These are phyloP conservation scores for Halyomorpha halys DNA, from an alignment of 1,140 invertebrate genomes.

Conservation along the genomic window DNA sequence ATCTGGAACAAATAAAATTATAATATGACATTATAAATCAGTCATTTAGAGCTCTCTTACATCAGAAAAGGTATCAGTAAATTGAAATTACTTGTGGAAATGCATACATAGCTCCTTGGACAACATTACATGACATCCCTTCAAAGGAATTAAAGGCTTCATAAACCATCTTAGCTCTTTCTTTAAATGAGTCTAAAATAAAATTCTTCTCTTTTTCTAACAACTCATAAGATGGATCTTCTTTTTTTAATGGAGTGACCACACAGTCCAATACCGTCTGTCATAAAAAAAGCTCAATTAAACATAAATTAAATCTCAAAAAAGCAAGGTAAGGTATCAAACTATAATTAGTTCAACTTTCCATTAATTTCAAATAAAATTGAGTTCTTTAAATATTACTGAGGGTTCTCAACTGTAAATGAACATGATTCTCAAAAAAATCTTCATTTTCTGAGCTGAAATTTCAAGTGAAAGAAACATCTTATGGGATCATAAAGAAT, in stretches of 20 bases:
- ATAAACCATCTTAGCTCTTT: constrained; percentile 70
- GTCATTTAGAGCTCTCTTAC: too few relatives aligned
- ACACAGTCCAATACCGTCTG: constrained; percentile 56
- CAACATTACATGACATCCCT: constrained; percentile 32
- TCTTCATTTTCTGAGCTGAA: too few relatives aligned
- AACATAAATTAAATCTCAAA: too few relatives aligned
- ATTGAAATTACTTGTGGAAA: constrained; percentile 56
- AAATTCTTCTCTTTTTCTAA: constrained; percentile 60
- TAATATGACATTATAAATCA: constrained; percentile 17
- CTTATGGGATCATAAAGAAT: too few relatives aligned
- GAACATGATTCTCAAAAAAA: too few relatives aligned
- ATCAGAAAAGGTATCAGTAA: background rate
- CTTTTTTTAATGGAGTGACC: constrained; percentile 53
- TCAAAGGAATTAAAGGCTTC: constrained; percentile 68
- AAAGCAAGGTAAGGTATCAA: too few relatives aligned
- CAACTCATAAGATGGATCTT: constrained; percentile 48
- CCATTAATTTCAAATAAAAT: too few relatives aligned
- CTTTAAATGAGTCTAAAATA: constrained; percentile 69
- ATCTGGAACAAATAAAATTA: constrained; percentile 39
- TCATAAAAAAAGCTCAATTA: too few relatives aligned
- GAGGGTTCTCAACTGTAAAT: too few relatives aligned
- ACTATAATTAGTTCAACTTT: too few relatives aligned
- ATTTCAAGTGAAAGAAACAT: too few relatives aligned
- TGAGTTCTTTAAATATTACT: too few relatives aligned
- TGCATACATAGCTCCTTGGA: constrained; percentile 89